These are phyloP conservation scores for Scolopax mira DNA, from an alignment of 2,113 vertebrate genomes.

Conservation along the genomic window DNA sequence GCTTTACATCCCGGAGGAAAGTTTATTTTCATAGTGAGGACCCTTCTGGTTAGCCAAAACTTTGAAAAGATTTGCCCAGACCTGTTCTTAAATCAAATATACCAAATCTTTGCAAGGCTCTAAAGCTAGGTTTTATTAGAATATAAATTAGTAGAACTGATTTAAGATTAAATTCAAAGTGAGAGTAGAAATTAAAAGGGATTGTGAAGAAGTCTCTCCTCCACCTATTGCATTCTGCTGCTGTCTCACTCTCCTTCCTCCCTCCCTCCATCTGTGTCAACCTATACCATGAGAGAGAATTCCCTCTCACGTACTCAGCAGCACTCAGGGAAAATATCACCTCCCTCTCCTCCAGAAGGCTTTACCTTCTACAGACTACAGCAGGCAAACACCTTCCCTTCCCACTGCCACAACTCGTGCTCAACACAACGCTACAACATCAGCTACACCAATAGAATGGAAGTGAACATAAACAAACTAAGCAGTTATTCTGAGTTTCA, in stretches of 20 bases:
- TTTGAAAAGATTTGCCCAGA: background rate
- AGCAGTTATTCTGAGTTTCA: background rate
- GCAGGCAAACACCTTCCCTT: background rate
- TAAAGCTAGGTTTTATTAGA: background rate
- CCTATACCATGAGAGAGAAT: background rate
- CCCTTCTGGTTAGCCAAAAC: background rate
- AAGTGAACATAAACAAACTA: background rate
- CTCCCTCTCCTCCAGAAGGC: background rate
- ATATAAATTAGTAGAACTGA: background rate
- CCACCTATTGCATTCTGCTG: background rate
- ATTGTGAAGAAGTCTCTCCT: background rate
- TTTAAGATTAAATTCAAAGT: background rate
- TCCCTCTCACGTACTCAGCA: background rate
- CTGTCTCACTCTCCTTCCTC: background rate
- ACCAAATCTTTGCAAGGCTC: background rate
- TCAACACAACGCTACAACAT: background rate
- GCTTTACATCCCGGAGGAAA: background rate
- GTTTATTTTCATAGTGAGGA: background rate
- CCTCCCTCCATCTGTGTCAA: background rate
- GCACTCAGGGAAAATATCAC: background rate
- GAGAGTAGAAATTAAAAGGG: background rate
- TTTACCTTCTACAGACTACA: background rate
- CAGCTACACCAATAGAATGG: background rate
- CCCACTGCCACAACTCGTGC: background rate
- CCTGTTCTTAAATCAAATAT: background rate